Conservation (phyloP, 2,888 invertebrate genomes). For the Arctia plantaginis region DNA sequence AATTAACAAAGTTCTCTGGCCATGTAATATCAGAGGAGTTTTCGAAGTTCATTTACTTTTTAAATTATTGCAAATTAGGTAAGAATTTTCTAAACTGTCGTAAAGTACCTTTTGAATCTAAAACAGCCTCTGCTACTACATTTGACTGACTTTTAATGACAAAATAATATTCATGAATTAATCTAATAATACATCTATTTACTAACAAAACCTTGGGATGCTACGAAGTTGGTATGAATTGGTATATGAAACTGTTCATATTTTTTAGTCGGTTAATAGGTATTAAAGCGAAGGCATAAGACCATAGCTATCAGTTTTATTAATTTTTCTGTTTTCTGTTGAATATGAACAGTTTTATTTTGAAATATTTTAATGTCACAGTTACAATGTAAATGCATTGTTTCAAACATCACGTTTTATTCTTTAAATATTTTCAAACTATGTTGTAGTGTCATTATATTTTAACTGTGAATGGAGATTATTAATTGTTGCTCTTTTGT, state of each 20-base stretch:
- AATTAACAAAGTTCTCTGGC: slow-evolving; percentile 67
- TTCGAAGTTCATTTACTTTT: slow-evolving; percentile 44
- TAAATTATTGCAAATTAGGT: slow-evolving; percentile 41
- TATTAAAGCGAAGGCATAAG: neutral
- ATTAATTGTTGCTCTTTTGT: slow-evolving; percentile 41
- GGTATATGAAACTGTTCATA: slow-evolving; percentile 59
- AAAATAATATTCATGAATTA: slow-evolving; percentile 32
- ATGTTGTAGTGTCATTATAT: slow-evolving; percentile 9
- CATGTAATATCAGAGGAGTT: slow-evolving; percentile 70
- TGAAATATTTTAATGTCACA: slow-evolving; percentile 18
- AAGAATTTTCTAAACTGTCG: slow-evolving; percentile 31
- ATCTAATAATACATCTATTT: slow-evolving; percentile 49
- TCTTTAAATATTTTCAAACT: slow-evolving; percentile 11
- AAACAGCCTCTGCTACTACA: slow-evolving; percentile 56
- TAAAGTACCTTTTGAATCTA: slow-evolving; percentile 27
- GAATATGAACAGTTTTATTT: slow-evolving; percentile 47
- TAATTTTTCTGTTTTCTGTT: neutral
- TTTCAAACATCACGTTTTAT: slow-evolving; percentile 11
- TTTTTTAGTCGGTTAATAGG: slow-evolving; percentile 2
- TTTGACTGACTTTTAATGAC: slow-evolving; percentile 23
- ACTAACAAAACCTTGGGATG: slow-evolving; percentile 54
- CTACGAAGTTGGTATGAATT: slow-evolving; percentile 52
- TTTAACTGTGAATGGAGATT: slow-evolving; percentile 42
- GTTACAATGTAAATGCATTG: slow-evolving; percentile 37
- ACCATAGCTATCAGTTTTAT: neutral